Evolutionary conservation across 2,888 invertebrate genomes (phyloP), one percentile per base, ranked within the genome.

Genomic region (Charanyca ferruginea): DNA sequence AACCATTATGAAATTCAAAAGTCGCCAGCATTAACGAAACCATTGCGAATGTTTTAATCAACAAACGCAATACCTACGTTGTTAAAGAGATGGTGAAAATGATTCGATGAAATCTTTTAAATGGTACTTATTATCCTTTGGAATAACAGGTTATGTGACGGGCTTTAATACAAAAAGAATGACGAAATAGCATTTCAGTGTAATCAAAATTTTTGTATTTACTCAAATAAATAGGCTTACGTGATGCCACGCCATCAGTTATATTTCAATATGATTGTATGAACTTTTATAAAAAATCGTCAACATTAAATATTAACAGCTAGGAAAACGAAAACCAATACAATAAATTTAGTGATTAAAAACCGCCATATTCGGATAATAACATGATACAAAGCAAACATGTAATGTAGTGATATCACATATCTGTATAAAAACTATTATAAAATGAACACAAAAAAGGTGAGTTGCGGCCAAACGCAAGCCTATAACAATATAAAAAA

Each of bases 91-190:
- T 64, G 84, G 77, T 80, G 83, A 73, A 84, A 85, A 87, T 84
- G 78, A 82, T 76, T 83, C 80, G 78, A 83, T 83, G 79, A 83
- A 89, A 89, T 89, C 87, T 88, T 90, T 90, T 87, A 85, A 91
- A 90, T 90, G 87, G 80, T 79, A 61, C 76, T 73, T 84, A 87
- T 90, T 89, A 84, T 77, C 85, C 81, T 79, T 48, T 61, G 70
- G 66, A 77, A 76, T 82, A 79, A 80, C 68, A 73, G 74, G 77
- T 78, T 76, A 77, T 83, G 23, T 48, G 49, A 41, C 47, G 44
- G 49, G 44, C 23, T 66, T 60, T 58, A 16, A 53, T 13, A 38
- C n/a, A 44, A 41, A 53, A 77, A 23, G 55, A 70, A 70, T 45
- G 32, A 54, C 22, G 13, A 16, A 9, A 41, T 32, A 32, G 38